phyloP scores from a whole-genome alignment of 2,113 vertebrate species.

The cattle (Bos taurus) region DNA sequence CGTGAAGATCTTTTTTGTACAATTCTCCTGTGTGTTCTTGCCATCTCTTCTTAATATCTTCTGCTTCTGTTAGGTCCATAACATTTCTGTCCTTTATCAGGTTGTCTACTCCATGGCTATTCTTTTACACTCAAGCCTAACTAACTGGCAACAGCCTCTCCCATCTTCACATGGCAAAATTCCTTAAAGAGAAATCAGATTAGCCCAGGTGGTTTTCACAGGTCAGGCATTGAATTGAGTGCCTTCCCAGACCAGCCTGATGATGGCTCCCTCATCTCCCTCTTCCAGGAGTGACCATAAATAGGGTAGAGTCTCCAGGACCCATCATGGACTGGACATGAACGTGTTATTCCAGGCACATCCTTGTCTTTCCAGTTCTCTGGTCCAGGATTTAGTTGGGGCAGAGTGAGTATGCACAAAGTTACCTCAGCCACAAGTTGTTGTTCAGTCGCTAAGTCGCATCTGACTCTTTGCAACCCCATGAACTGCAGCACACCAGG shows the following conservation, averaged over 20 bases:
- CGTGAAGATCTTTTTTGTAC: too few species aligned
- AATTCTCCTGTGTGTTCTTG: too few species aligned
- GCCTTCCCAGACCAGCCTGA: neutral
- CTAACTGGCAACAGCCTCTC: neutral
- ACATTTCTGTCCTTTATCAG: too few species aligned
- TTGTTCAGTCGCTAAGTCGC: neutral
- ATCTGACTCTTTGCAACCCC: neutral
- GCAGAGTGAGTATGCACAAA: neutral
- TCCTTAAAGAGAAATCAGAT: neutral
- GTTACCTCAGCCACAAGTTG: neutral
- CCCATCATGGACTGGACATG: neutral
- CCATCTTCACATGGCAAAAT: neutral
- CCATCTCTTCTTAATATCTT: too few species aligned
- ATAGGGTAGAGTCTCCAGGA: neutral
- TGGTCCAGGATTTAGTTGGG: neutral
- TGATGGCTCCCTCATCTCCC: neutral
- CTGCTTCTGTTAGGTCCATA: too few species aligned
- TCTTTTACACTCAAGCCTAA: neutral
- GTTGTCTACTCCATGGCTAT: neutral
- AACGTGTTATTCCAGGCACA: neutral
- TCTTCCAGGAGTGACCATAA: neutral
- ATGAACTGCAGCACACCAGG: neutral
- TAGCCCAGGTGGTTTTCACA: neutral
- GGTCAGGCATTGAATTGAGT: neutral
- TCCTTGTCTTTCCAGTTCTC: neutral